These are phyloP conservation scores for Campoletis sonorensis DNA, from an alignment of 1,140 invertebrate genomes.

Conservation along the genomic window DNA sequence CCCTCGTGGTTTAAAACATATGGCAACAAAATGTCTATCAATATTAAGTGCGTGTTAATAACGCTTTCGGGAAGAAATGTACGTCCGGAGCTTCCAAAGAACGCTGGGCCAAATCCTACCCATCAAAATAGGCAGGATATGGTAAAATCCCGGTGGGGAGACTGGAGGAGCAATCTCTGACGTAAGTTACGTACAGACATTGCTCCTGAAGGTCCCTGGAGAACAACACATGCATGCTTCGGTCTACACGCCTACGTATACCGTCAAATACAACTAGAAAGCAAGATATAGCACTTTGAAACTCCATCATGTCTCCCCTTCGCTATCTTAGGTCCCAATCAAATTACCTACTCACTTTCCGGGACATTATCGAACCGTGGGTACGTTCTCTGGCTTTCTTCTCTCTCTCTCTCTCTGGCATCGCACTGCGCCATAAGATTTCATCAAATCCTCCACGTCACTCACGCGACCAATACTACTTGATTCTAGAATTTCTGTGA, in stretches of 20 bases:
- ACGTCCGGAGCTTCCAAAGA: not conserved
- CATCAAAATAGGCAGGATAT: not conserved
- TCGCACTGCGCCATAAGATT: no score
- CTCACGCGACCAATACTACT: not conserved
- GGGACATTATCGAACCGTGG: constrained; percentile 60
- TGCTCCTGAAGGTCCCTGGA: constrained; percentile 7
- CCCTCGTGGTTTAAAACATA: no score
- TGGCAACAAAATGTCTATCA: not conserved
- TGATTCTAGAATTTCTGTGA: not conserved
- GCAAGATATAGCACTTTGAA: constrained; percentile 47
- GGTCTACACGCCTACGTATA: not conserved
- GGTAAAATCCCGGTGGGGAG: not conserved
- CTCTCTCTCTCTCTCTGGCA: not conserved
- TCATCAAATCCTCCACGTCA: constrained; percentile 39
- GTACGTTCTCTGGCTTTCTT: no score
- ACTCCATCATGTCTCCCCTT: constrained; percentile 62
- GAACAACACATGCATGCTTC: not conserved
- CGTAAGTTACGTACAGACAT: not conserved
- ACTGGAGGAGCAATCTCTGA: not conserved
- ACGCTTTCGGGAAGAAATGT: not conserved
- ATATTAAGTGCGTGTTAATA: not conserved
- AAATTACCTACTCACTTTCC: constrained; percentile 65
- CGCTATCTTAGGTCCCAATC: constrained; percentile 60
- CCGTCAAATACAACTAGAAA: not conserved
- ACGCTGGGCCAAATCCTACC: not conserved